These are phyloP conservation scores for Drosophila teissieri DNA, from an alignment of 1,140 invertebrate species.

Conservation along the genomic window DNA sequence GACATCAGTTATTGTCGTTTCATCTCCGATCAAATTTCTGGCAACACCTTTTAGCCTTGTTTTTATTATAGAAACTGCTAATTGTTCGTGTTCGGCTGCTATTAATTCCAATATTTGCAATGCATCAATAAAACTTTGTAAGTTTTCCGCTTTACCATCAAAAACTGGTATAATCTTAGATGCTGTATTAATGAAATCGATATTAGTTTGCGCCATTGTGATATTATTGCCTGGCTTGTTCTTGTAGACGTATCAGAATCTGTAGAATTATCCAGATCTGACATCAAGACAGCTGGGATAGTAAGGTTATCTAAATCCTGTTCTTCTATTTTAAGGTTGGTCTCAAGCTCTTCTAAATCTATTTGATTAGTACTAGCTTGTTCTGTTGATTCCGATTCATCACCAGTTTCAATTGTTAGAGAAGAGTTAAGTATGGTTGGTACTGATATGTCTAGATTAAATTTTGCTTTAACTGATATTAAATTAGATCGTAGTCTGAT, in stretches of 20 bases:
- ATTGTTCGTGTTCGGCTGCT: too few species aligned
- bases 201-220: not conserved
- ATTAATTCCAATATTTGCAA: too few species aligned
- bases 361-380: not conserved
- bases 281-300: not conserved
- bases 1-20: too few species aligned
- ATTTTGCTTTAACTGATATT: too few species aligned
- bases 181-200: not conserved
- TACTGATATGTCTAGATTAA: not conserved
- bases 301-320: not conserved
- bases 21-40: too few species aligned
- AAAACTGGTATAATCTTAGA: constrained; percentile 2
- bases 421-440: not conserved
- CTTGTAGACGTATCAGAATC: not conserved
- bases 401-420: constrained; percentile 17
- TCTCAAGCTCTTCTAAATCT: not conserved
- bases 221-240: not conserved
- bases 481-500: too few species aligned
- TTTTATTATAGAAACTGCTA: too few species aligned
- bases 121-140: too few species aligned
- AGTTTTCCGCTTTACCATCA: not conserved
- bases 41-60: too few species aligned
- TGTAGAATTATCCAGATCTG: not conserved
- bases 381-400: constrained; percentile 1
- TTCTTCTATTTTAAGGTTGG: not conserved